Evolutionary conservation across 2,888 invertebrate species (phyloP).

Genomic region (Ectemnius lituratus): DNA sequence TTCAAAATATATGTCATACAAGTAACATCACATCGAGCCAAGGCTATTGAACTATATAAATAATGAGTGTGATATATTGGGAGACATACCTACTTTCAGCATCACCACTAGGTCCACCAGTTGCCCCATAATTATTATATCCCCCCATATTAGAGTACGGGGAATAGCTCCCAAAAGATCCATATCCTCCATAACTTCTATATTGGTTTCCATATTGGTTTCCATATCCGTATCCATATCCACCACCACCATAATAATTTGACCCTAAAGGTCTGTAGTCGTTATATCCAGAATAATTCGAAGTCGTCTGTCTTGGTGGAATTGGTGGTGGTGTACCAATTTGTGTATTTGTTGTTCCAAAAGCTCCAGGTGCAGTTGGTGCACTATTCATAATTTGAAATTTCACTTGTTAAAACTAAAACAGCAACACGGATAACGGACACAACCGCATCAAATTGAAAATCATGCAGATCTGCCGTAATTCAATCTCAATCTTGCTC

Average conservation of each 20-base stretch:
- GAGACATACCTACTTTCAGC: conserved; percentile 81
- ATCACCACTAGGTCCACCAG: conserved; percentile 77
- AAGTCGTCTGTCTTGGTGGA: conserved; percentile 66
- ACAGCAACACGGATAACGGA: no score
- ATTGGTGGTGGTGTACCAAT: conserved; percentile 67
- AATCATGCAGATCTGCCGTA: no score
- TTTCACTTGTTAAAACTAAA: no score
- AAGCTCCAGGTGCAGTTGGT: conserved; percentile 35
- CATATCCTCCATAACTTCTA: conserved; percentile 70
- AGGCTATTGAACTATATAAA: not conserved
- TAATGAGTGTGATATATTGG: conserved; percentile 1
- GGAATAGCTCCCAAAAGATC: conserved; percentile 77
- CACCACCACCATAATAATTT: conserved; percentile 62
- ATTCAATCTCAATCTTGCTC: no score
- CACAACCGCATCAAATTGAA: no score
- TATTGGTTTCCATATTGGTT: conserved; percentile 61
- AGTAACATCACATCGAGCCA: not conserved
- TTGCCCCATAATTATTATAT: conserved; percentile 57
- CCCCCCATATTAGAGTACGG: conserved; percentile 56
- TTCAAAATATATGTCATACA: not conserved
- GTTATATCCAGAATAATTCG: conserved; percentile 58
- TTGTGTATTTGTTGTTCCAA: conserved; percentile 40
- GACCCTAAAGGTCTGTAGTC: conserved; percentile 58
- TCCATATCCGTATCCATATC: conserved; percentile 38
- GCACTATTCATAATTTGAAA: not conserved